A percentile compares a stretch with the other conserved stretches of the same genome.
Conservation (phyloP, 1,140 invertebrate species). For the Brachystomella parvula region DNA sequence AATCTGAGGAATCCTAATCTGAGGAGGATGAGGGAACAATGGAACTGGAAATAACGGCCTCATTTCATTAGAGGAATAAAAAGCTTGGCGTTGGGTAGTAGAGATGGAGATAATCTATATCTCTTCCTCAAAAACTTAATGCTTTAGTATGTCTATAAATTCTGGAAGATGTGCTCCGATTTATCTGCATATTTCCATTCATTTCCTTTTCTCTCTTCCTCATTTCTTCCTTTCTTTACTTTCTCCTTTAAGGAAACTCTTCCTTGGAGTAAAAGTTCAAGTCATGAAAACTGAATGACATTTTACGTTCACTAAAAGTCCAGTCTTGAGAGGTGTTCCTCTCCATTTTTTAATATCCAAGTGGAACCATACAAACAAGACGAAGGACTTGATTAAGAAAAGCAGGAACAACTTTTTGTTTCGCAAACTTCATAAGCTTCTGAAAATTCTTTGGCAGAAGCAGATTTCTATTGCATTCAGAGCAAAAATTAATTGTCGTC, state of each 20-base stretch:
- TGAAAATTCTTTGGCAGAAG: no score
- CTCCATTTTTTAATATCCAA: no score
- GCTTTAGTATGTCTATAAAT: background rate
- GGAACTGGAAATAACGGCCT: slow-evolving; percentile 6
- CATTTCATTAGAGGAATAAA: background rate
- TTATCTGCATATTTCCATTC: slow-evolving; percentile 18
- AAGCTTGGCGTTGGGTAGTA: background rate
- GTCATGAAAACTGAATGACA: no score
- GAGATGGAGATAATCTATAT: background rate
- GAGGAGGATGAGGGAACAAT: slow-evolving; percentile 7
- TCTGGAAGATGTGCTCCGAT: background rate
- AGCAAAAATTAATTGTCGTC: no score
- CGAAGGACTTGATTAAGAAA: no score
- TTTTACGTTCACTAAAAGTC: no score
- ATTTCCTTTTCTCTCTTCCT: slow-evolving; percentile 9
- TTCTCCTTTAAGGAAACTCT: background rate
- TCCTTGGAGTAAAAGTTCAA: no score
- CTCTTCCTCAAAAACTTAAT: background rate
- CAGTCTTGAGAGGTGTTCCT: no score
- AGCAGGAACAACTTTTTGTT: no score
- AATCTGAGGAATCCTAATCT: slow-evolving; percentile 5
- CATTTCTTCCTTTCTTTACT: slow-evolving; percentile 4
- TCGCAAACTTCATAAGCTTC: no score
- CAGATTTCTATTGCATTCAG: no score
- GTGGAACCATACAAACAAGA: no score